These are phyloP conservation scores for Sapayoa aenigma DNA, from an alignment of 2,113 vertebrate genomes.

Conservation along the genomic window DNA sequence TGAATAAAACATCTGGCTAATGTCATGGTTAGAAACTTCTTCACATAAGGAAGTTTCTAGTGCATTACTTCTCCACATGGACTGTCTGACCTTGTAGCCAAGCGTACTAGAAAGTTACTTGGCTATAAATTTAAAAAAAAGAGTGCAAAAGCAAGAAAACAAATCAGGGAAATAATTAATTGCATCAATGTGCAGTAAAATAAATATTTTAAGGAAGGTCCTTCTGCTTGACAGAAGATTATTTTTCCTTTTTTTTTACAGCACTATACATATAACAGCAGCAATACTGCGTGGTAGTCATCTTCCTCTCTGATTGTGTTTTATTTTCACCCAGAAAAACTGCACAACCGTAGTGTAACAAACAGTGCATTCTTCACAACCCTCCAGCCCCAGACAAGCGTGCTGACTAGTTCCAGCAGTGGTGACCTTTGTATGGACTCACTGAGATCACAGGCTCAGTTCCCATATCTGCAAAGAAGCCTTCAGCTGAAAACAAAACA, in stretches of 20 bases:
- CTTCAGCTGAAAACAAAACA: not conserved
- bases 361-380: not conserved
- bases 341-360: not conserved
- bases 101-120: not conserved
- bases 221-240: not conserved
- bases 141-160: not conserved
- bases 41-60: not conserved
- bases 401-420: not conserved
- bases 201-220: not conserved
- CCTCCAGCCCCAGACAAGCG: rapidly evolving
- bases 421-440: constrained; percentile 29
- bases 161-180: not conserved
- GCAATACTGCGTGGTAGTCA: not conserved
- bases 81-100: not conserved
- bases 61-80: not conserved
- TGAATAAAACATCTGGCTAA: not conserved
- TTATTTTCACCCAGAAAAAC: not conserved
- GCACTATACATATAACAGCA: not conserved
- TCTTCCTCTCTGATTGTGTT: not conserved
- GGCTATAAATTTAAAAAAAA: not conserved
- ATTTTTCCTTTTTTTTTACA: not conserved
- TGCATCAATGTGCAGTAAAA: not conserved
- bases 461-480: not conserved
- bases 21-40: not conserved
- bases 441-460: not conserved